Base-by-base conservation (phyloP, 2,888 invertebrate species). In the Dorcus hopei region DNA sequence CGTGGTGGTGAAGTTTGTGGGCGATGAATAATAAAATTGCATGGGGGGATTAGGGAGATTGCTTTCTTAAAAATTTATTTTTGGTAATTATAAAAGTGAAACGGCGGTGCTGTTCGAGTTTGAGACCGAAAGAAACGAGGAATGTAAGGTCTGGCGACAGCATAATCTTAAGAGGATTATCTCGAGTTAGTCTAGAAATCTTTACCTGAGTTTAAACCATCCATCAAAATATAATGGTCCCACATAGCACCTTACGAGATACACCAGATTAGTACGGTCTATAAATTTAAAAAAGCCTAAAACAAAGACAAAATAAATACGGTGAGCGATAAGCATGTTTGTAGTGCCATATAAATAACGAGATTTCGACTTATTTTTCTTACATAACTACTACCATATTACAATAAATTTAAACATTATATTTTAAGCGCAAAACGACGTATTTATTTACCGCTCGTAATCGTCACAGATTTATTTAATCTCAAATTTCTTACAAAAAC, bases 81-180 rank as follows among this genome's bases (percentile, higher is more conserved):
- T 33, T 33, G 26, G 26, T 33, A 33, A 33, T 33, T 33, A 33
- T 33, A 33, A 33, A 6, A 33, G 26, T 33, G 26, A 33, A 33
- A 33, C 26, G 26, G 26, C 26, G 26, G 26, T 33, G 26, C 6
- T 5, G 26, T 33, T 33, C 26, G 26, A 33, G 26, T 33, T 33
- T 5, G 26, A 33, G 26, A 4, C 26, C 26, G 26, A 33, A 33
- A 33, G 26, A 33, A 33, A 33, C 26, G 47, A 59, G 59, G 59
- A 57, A 62, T 61, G 57, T 39, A 51, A 42, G 48, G 45, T 49
- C 58, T 56, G 59, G 54, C 51, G 48, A 57, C 60, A 58, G 63
- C 61, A 63, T 65, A 65, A 63, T 59, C 45, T 61, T 65, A 65
- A 65, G 63, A 57, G 61, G 65, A 65, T 65, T 65, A 65, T 65